Evolutionary conservation across 2,888 invertebrate species (phyloP), one percentile per base, ranked within the genome.

Genomic region (Actias luna): DNA sequence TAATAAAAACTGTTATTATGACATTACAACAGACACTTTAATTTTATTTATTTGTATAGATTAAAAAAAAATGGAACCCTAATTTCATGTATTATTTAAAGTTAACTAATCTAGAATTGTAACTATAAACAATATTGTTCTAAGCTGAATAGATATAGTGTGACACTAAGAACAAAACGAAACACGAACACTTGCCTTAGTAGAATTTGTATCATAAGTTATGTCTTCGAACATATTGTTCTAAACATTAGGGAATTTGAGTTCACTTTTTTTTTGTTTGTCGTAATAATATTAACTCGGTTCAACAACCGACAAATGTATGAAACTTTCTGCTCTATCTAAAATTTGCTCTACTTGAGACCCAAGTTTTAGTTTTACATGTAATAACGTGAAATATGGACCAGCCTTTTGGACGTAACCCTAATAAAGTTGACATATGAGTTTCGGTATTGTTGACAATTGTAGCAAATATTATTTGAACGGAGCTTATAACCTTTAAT

Each of bases 351-450:
- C 12, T 39, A 39, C 33, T 33, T 5, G 2, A 36, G 39, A 5
- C n/a, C 3, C 7, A n/a, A 18, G 5, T 18, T 42, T 18, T 2
- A n/a, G 42, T 42, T n/a, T 25, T 50, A 7, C 46, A 25, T 25
- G 22, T 10, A 25, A 10, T 25, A 50, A 22, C 60, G 62, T 62
- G 64, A 52, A 62, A 14, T 59, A 22, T 36, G 7, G 36, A 16
- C 59, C 50, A 68, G 77, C 78, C 67, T 77, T 75, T 67, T 64
- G 63, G 63, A 74, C 69, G 68, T 70, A 70, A 73, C 73, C 68
- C 66, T 67, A 77, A 75, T 76, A 75, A 72, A 72, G 67, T 73
- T 73, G 75, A 75, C 67, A 61, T 70, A 76, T 66, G 72, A 72
- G 67, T 73, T 73, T 74, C 63, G 62, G 67, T 67, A 60, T 60